Evolutionary conservation across 2,888 invertebrate genomes (phyloP).

Genomic region (Creontiades dilutus): DNA sequence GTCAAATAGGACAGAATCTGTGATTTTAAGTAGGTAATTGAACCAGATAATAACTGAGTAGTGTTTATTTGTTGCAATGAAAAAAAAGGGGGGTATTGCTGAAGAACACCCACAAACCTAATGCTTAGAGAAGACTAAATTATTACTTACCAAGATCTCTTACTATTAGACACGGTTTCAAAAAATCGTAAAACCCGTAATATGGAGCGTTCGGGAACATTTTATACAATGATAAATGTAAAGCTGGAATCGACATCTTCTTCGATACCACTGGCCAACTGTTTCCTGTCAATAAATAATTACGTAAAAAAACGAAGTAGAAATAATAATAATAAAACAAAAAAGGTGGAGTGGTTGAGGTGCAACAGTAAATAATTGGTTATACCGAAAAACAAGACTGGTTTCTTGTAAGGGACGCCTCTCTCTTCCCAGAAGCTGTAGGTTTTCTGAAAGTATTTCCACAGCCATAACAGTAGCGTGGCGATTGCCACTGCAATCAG

Average conservation of each 20-base stretch:
- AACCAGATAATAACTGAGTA: too few relatives aligned
- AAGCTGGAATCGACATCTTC: not conserved
- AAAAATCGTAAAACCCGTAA: conserved; percentile 54
- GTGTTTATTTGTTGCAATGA: too few relatives aligned
- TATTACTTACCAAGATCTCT: conserved; percentile 52
- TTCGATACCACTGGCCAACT: not conserved
- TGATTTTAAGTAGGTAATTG: too few relatives aligned
- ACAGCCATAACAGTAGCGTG: not conserved
- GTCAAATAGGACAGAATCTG: too few relatives aligned
- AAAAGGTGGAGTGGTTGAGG: too few relatives aligned
- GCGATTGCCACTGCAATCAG: conserved; percentile 31
- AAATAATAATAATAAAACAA: not conserved
- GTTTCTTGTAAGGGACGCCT: conserved; percentile 48
- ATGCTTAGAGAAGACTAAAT: too few relatives aligned
- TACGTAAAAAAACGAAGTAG: not conserved
- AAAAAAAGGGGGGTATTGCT: too few relatives aligned
- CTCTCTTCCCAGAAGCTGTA: conserved; percentile 37
- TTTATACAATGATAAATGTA: not conserved
- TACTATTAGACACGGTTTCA: conserved; percentile 49
- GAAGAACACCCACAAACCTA: too few relatives aligned
- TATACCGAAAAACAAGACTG: conserved; percentile 25
- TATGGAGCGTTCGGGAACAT: conserved; percentile 48
- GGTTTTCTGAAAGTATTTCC: conserved; percentile 10
- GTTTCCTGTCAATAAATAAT: conserved; percentile 45
- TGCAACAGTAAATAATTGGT: not conserved